Conservation (phyloP, 2,888 invertebrate genomes). For the Erynnis tages region DNA sequence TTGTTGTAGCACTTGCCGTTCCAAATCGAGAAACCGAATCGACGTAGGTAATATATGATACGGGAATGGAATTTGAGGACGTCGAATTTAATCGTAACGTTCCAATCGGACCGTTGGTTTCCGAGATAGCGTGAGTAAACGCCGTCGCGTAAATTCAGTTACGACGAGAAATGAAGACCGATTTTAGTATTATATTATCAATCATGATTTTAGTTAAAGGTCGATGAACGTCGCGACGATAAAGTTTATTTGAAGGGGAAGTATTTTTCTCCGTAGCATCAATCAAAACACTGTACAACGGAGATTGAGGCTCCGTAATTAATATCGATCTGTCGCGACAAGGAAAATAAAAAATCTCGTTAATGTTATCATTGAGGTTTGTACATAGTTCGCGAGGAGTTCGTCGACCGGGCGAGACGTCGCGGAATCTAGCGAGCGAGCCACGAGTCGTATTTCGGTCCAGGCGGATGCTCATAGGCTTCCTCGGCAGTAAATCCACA, state of each 20-base stretch:
- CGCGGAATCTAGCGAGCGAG: slow-evolving; percentile 75
- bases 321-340: slow-evolving; percentile 29
- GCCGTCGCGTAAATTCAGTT: slow-evolving; percentile 1
- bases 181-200: slow-evolving; percentile 28
- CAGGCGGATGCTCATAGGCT: slow-evolving; percentile 66
- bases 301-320: slow-evolving; percentile 18
- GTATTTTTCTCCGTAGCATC: slow-evolving; percentile 24
- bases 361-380: slow-evolving; percentile 49
- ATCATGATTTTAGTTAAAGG: slow-evolving; percentile 25
- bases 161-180: slow-evolving; percentile 6
- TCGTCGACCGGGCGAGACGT: slow-evolving; percentile 75
- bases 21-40: slow-evolving; percentile 53
- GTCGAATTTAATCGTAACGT: slow-evolving; percentile 49
- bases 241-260: slow-evolving; percentile 16
- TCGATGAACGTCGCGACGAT: slow-evolving; percentile 14
- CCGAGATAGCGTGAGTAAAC: slow-evolving; percentile 11
- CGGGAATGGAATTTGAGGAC: slow-evolving; percentile 54
- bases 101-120: slow-evolving; percentile 29
- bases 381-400: slow-evolving; percentile 52
- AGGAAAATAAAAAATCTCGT: slow-evolving; percentile 30
- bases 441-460: slow-evolving; percentile 71
- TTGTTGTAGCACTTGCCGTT: slow-evolving; percentile 50
- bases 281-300: slow-evolving; percentile 26
- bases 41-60: slow-evolving; percentile 60
- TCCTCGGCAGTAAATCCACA: slow-evolving; percentile 67